A percentile compares a stretch with the other conserved stretches of the same genome.
Conservation (phyloP, 2,888 invertebrate genomes). For the Microdon myrmicae region DNA sequence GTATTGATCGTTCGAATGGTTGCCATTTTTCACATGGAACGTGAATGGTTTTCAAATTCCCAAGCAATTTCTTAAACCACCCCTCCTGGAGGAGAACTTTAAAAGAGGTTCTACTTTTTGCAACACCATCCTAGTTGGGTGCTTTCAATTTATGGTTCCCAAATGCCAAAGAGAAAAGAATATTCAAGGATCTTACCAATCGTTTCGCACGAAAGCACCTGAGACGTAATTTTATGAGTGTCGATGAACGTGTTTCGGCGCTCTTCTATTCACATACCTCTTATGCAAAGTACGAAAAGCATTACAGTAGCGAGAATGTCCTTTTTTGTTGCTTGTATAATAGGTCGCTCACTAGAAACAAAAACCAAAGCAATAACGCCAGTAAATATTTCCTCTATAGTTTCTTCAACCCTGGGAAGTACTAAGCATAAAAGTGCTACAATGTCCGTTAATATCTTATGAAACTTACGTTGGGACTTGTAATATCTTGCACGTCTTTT, state of each 20-base stretch:
- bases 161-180: neutral
- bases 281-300: slow-evolving; percentile 26
- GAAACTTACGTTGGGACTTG: slow-evolving; percentile 13
- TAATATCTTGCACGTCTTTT: slow-evolving; percentile 9
- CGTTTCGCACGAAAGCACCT: slow-evolving; percentile 14
- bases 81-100: neutral
- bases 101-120: too few relatives aligned
- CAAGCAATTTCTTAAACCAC: slow-evolving; percentile 25
- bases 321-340: neutral
- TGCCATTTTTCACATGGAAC: slow-evolving; percentile 26
- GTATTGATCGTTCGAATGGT: too few relatives aligned
- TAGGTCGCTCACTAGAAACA: too few relatives aligned
- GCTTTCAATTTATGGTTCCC: slow-evolving; percentile 22
- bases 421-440: slow-evolving; percentile 4
- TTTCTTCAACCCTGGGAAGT: slow-evolving; percentile 11
- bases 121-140: too few relatives aligned
- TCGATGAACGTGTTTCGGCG: slow-evolving; percentile 14
- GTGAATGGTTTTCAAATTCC: slow-evolving; percentile 27
- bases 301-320: slow-evolving; percentile 14
- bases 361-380: slow-evolving; percentile 22
- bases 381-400: slow-evolving; percentile 29
- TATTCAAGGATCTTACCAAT: neutral
- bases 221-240: slow-evolving; percentile 29
- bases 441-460: slow-evolving; percentile 8
- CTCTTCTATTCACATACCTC: neutral